These are phyloP conservation scores for Aelia acuminata DNA, from an alignment of 2,888 invertebrate genomes.

Conservation along the genomic window DNA sequence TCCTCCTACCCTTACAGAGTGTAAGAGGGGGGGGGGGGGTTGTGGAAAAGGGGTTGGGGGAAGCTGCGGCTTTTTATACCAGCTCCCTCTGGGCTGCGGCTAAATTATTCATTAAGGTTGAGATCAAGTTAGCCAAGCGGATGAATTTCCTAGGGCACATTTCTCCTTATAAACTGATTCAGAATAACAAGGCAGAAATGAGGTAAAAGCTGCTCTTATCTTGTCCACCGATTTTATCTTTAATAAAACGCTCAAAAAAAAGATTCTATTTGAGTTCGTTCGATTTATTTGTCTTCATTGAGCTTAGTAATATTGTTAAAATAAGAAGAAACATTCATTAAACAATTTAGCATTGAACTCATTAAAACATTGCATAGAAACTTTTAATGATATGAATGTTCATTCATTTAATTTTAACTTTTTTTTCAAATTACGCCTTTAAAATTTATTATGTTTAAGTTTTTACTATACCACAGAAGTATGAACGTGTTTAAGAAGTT, in stretches of 20 bases:
- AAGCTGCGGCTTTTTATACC: slow-evolving; percentile 27
- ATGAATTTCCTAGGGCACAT: slow-evolving; percentile 41
- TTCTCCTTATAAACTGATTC: slow-evolving; percentile 30
- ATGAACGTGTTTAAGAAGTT: too few relatives aligned
- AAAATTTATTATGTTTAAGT: too few relatives aligned
- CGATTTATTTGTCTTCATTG: background rate
- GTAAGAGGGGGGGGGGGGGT: background rate
- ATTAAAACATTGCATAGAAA: too few relatives aligned
- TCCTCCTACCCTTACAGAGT: background rate
- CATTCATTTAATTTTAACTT: too few relatives aligned
- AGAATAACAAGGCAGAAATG: slow-evolving; percentile 21
- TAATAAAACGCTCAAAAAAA: background rate
- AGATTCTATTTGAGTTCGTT: background rate
- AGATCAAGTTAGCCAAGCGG: slow-evolving; percentile 33
- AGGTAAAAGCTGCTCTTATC: background rate
- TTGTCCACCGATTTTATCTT: background rate
- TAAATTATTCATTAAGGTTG: slow-evolving; percentile 46
- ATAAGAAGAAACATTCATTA: too few relatives aligned
- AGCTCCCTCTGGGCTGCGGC: background rate
- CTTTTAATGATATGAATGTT: too few relatives aligned
- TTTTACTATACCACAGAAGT: too few relatives aligned
- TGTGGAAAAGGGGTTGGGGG: background rate
- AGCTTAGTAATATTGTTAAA: too few relatives aligned
- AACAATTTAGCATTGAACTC: too few relatives aligned
- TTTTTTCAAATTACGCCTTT: too few relatives aligned